Evolutionary conservation across 2,113 vertebrate genomes (phyloP).

Genomic region (Nibea coibor): DNA sequence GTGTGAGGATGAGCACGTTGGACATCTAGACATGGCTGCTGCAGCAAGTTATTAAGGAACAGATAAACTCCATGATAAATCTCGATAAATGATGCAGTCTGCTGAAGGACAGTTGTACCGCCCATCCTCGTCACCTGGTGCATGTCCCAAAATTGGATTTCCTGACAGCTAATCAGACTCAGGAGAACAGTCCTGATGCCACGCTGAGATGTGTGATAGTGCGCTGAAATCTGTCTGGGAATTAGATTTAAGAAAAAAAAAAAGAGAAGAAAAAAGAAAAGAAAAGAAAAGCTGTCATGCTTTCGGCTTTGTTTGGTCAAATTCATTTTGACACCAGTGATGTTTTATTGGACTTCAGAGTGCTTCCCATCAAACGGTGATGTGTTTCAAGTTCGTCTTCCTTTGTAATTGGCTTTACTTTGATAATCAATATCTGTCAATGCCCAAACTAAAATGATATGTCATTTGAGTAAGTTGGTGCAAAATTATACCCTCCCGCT

Average conservation of each 20-base stretch:
- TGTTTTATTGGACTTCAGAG: not conserved
- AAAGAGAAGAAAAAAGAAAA: not conserved
- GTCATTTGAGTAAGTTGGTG: conserved; percentile 2
- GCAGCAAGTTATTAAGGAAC: not conserved
- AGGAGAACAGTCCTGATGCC: conserved; percentile 3
- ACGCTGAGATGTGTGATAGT: conserved; percentile 35
- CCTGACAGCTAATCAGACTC: conserved; percentile 57
- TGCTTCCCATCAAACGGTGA: not conserved
- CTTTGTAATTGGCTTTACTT: conserved; percentile 26
- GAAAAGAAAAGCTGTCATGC: not conserved
- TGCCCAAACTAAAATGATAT: not conserved
- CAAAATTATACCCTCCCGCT: not conserved
- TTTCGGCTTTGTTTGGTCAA: not conserved
- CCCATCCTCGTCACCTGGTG: conserved; percentile 8
- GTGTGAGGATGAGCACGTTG: not conserved
- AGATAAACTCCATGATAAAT: not conserved
- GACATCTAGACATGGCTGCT: not conserved
- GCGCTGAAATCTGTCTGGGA: conserved; percentile 17
- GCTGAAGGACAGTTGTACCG: not conserved
- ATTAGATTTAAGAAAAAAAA: not conserved
- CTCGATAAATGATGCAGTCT: not conserved
- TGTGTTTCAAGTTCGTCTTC: not conserved
- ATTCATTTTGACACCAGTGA: conserved; percentile 10
- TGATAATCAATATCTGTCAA: not conserved
- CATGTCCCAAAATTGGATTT: conserved; percentile 34